Conservation (phyloP, 2,888 invertebrate genomes). For the Drosophila stalkeri region DNA sequence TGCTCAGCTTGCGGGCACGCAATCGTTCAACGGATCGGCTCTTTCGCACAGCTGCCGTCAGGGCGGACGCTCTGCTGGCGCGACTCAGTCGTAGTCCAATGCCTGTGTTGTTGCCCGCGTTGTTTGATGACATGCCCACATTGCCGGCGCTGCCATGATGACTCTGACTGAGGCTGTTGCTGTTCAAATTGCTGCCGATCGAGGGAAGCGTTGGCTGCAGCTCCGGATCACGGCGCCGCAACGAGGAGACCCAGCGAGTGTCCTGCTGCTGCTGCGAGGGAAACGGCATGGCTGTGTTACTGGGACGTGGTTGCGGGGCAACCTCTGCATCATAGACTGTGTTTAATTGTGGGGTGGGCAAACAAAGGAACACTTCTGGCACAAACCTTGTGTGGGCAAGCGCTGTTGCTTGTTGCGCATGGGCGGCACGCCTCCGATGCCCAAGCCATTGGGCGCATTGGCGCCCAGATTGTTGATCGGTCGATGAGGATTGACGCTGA, state of each 20-base stretch:
- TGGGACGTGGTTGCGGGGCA: constrained; percentile 84
- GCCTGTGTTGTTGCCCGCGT: constrained; percentile 72
- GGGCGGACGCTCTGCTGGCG: constrained; percentile 73
- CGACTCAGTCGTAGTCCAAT: constrained; percentile 75
- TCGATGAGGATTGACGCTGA: constrained; percentile 41
- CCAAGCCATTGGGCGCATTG: constrained; percentile 68
- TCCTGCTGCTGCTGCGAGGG: constrained; percentile 86
- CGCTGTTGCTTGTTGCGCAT: constrained; percentile 81
- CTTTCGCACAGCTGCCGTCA: constrained; percentile 83
- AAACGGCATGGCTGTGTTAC: constrained; percentile 65
- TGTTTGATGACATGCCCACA: constrained; percentile 83
- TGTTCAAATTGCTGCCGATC: constrained; percentile 85
- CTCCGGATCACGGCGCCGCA: constrained; percentile 88
- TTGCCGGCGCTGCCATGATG: constrained; percentile 84
- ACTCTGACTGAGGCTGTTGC: constrained; percentile 67
- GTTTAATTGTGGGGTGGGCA: constrained; percentile 65
- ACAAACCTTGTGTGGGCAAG: constrained; percentile 85
- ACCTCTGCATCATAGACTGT: constrained; percentile 83
- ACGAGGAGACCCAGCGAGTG: constrained; percentile 89
- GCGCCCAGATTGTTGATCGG: constrained; percentile 70
- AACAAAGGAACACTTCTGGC: constrained; percentile 16
- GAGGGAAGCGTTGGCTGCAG: constrained; percentile 89
- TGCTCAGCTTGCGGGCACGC: constrained; percentile 84
- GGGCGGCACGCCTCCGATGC: constrained; percentile 67
- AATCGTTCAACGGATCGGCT: constrained; percentile 85